phyloP scores from a whole-genome alignment of 1,140 invertebrate genomes.

The Yoshiicerus persimilis region DNA sequence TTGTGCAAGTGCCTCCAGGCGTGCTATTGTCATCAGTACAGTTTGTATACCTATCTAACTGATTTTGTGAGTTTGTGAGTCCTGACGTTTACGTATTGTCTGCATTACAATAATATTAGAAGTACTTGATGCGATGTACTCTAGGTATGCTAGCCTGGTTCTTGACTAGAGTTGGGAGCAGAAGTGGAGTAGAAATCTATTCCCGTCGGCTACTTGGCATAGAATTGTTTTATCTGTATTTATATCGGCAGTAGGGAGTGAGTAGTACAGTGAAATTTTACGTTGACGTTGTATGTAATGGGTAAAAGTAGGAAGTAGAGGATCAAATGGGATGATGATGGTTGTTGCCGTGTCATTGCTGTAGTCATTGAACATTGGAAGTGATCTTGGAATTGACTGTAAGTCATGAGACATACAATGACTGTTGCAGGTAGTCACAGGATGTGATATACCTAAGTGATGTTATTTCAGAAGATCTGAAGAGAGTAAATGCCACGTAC shows the following conservation, averaged over 20 bases:
- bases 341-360: slow-evolving; percentile 9
- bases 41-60: too few relatives aligned
- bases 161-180: background rate
- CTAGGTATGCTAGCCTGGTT: background rate
- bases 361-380: background rate
- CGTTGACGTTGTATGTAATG: slow-evolving; percentile 5
- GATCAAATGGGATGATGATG: slow-evolving; percentile 3
- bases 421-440: slow-evolving; percentile 9
- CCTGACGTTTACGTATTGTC: too few relatives aligned
- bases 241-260: background rate
- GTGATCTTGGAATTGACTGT: background rate
- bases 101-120: too few relatives aligned
- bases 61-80: background rate
- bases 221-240: background rate
- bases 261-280: background rate
- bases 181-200: background rate
- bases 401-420: background rate
- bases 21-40: too few relatives aligned
- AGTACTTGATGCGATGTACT: background rate
- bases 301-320: background rate
- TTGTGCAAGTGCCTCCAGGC: too few relatives aligned
- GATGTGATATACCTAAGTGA: background rate
- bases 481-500: background rate
- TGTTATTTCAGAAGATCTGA: background rate
- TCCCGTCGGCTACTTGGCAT: background rate